phyloP scores from a whole-genome alignment of 2,797 vertebrate species.

The Rhabdomys pumilio region DNA sequence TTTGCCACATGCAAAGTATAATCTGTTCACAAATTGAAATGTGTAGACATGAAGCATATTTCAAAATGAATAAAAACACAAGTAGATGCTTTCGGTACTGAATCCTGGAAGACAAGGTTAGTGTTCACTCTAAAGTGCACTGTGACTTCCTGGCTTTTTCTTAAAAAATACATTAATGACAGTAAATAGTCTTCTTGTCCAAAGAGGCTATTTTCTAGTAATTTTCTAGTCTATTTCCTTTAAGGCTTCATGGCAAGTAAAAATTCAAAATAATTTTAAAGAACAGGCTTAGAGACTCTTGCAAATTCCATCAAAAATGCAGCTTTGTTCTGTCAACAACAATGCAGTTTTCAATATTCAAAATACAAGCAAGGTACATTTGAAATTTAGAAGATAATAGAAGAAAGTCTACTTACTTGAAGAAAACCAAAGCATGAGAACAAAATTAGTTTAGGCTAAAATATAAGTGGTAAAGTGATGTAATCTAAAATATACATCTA shows the following conservation, averaged over 20 bases:
- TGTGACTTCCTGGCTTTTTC: conserved; percentile 72
- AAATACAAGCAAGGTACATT: not conserved
- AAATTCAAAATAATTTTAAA: conserved; percentile 78
- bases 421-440: not conserved
- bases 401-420: not conserved
- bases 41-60: not conserved
- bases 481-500: conserved; percentile 30
- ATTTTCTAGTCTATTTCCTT: conserved; percentile 74
- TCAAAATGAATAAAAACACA: not conserved
- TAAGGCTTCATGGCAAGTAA: conserved; percentile 76
- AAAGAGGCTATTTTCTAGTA: conserved; percentile 81
- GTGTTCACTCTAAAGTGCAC: conserved; percentile 39
- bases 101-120: not conserved
- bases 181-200: conserved; percentile 80
- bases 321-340: conserved; percentile 8
- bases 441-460: conserved; percentile 30
- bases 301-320: conserved; percentile 72
- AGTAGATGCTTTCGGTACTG: not conserved
- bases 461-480: not conserved
- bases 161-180: conserved; percentile 82
- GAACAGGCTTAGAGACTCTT: conserved; percentile 76
- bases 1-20: not conserved
- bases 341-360: conserved; percentile 23
- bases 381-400: conserved; percentile 36
- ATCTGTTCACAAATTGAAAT: not conserved